Evolutionary conservation across 2,113 vertebrate genomes (phyloP), one percentile per base, ranked within the genome.

Genomic region (Polypterus bichir): DNA sequence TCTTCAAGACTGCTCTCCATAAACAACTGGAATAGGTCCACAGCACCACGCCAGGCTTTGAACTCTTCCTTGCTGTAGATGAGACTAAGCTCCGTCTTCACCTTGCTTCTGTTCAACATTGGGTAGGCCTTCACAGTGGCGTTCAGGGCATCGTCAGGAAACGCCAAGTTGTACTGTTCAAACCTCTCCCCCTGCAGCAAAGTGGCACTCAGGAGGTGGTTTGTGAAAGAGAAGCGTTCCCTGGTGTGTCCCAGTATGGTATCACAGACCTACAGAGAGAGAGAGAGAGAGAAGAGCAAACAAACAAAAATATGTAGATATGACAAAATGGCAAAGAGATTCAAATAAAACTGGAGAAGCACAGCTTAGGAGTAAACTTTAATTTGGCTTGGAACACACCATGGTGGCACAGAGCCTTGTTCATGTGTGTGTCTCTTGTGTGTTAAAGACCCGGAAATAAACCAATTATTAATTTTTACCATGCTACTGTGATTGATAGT

Each of bases 141-240:
- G 60, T 47, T 62, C 49, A 69, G 47, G 54, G 64, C 59, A 57
- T 61, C 57, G 57, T 70, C 58, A 57, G 68, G 68, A 66, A 67
- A 67, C 3, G 5, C 45, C 10, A 11, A 5, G 44, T 49, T 64
- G 63, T 60, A 62, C 27, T 68, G 49, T 46, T 68, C 62, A 64
- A 70, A 68, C 68, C 62, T 62, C 48, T 70, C 66, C 27, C n/a
- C 59, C 54, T 66, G 61, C 53, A 67, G 44, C 56, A 67, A 59
- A 52, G 65, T 63, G 65, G 67, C 59, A 66, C 61, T 60, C 44
- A 64, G 48, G 54, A 64, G 59, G 65, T 66, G 65, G 60, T 65
- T 53, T 65, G 63, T 65, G 63, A 68, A 65, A 55, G 56, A 64
- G 48, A 59, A 64, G 6, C 51, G 4, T 53, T 62, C 46, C 59